Percentiles rank a stretch among this genome's conserved stretches.
These are phyloP conservation scores for Schizaphis graminum DNA, from an alignment of 2,888 invertebrate species.

Conservation along the genomic window DNA sequence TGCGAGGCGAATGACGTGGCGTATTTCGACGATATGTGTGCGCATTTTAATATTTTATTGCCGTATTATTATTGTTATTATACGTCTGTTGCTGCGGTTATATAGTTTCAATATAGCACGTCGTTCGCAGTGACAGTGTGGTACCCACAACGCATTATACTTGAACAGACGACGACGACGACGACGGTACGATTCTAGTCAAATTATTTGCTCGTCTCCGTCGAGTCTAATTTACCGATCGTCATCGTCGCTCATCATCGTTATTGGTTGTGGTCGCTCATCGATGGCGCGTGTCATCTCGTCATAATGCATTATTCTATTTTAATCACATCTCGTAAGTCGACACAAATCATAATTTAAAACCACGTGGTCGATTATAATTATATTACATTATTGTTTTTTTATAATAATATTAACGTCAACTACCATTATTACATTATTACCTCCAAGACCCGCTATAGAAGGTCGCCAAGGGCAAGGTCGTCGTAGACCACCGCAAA, in stretches of 20 bases:
- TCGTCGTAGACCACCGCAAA: background rate
- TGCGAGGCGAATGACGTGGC: background rate
- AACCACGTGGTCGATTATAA: background rate
- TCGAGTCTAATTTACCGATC: conserved; percentile 1
- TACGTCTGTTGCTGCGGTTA: background rate
- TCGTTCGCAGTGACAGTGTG: background rate
- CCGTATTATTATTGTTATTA: background rate
- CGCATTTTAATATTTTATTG: background rate
- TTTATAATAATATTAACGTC: background rate
- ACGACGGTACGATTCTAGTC: background rate
- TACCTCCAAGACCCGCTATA: background rate
- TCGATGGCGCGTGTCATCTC: background rate
- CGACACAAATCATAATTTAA: background rate
- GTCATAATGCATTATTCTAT: background rate
- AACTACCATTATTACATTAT: background rate
- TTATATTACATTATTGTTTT: background rate
- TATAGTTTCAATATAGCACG: background rate
- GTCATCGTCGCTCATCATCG: background rate
- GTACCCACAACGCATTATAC: background rate
- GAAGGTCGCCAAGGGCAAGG: conserved; percentile 47
- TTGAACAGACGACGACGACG: background rate
- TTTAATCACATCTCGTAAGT: background rate
- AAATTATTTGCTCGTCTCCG: background rate
- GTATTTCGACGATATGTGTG: background rate
- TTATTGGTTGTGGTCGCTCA: background rate